Evolutionary conservation across 2,888 invertebrate genomes (phyloP).

Genomic region (Drosophila anomalata): DNA sequence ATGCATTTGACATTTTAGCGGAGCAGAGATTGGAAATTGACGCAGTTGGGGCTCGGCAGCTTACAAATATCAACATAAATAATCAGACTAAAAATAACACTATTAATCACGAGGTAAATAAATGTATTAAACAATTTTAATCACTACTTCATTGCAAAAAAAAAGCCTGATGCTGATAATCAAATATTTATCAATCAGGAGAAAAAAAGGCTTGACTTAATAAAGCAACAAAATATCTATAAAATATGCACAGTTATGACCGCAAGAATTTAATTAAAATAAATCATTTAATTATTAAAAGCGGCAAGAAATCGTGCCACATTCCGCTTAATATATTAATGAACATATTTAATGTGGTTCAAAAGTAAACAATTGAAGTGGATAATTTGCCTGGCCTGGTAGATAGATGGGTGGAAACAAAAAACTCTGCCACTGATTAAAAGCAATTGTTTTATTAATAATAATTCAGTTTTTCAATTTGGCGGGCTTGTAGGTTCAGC

Average conservation of each 20-base stretch:
- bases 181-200: constrained; percentile 61
- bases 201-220: constrained; percentile 20
- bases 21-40: constrained; percentile 23
- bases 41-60: constrained; percentile 26
- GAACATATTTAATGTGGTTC: constrained; percentile 13
- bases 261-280: constrained; percentile 32
- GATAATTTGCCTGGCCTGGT: no score
- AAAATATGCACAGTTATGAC: constrained; percentile 34
- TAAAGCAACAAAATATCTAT: constrained; percentile 31
- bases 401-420: neutral
- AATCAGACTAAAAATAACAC: constrained; percentile 13
- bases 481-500: neutral
- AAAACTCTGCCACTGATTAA: constrained; percentile 43
- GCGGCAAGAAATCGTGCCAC: constrained; percentile 16
- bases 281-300: constrained; percentile 50
- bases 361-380: constrained; percentile 13
- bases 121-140: constrained; percentile 2
- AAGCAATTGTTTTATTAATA: constrained; percentile 47
- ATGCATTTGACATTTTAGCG: constrained; percentile 47
- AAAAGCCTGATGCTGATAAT: constrained; percentile 45
- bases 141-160: neutral
- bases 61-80: constrained; percentile 23
- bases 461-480: constrained; percentile 44
- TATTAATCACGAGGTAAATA: constrained; percentile 10
- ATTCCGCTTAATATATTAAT: constrained; percentile 15